These are phyloP conservation scores for Rotaria socialis DNA, from an alignment of 2,888 invertebrate species.

Conservation along the genomic window DNA sequence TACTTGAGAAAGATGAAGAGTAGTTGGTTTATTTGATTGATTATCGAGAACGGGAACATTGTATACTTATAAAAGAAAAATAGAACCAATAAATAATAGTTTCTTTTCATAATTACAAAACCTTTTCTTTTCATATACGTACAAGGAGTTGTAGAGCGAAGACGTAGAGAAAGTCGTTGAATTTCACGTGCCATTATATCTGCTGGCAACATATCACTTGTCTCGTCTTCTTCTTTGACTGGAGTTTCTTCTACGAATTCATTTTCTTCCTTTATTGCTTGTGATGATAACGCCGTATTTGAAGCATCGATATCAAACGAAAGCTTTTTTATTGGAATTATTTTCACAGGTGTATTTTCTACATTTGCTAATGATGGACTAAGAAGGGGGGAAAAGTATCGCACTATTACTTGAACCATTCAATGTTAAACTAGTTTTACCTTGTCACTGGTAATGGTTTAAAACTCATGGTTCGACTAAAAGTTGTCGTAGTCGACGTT, in stretches of 20 bases:
- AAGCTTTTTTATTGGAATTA: background rate
- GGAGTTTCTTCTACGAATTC: background rate
- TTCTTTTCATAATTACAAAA: too few relatives aligned
- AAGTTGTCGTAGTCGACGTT: background rate
- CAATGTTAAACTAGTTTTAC: background rate
- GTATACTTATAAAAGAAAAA: background rate
- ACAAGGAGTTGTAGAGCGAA: background rate
- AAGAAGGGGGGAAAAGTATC: too few relatives aligned
- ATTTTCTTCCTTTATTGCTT: background rate
- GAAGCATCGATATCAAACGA: background rate
- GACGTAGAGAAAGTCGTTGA: background rate
- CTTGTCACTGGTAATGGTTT: background rate
- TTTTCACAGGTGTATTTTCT: background rate
- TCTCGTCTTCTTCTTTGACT: background rate
- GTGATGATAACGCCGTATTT: background rate
- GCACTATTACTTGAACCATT: background rate
- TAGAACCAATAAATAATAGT: background rate
- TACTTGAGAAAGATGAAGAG: background rate
- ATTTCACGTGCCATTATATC: slow-evolving; percentile 26
- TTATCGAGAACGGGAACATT: background rate
- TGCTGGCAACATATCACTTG: background rate
- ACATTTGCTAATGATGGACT: background rate
- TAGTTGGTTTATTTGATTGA: background rate
- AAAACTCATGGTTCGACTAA: background rate
- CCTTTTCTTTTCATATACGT: background rate